phyloP scores from a whole-genome alignment of 2,888 invertebrate species.

The Lithosia quadra region DNA sequence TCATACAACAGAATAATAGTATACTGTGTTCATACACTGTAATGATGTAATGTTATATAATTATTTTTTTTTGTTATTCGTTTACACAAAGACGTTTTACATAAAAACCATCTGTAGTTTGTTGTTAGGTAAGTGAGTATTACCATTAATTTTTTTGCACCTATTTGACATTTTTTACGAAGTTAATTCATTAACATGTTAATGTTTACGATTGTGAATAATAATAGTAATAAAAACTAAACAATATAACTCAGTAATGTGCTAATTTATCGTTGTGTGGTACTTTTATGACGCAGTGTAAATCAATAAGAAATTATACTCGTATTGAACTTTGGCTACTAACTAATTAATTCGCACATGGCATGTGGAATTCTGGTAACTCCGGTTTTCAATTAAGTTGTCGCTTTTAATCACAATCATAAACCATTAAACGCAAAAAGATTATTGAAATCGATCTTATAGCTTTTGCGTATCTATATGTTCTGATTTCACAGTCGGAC shows the following conservation, averaged over 20 bases:
- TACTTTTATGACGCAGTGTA: not conserved
- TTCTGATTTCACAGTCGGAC: too few relatives aligned
- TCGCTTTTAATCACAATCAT: not conserved
- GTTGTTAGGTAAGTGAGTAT: not conserved
- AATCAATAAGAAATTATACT: not conserved
- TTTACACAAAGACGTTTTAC: conserved; percentile 2
- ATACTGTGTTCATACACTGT: too few relatives aligned
- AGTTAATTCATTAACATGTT: not conserved
- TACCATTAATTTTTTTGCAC: not conserved
- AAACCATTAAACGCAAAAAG: too few relatives aligned
- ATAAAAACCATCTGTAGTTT: not conserved
- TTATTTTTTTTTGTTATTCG: not conserved
- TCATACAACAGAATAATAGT: too few relatives aligned
- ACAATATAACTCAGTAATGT: not conserved
- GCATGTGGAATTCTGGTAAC: not conserved
- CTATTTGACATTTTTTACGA: not conserved
- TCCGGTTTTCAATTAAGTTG: not conserved
- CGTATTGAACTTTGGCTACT: not conserved
- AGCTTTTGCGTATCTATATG: too few relatives aligned
- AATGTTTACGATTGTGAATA: not conserved
- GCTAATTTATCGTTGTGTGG: not conserved
- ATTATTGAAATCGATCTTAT: too few relatives aligned
- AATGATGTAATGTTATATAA: not conserved
- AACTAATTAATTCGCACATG: not conserved
- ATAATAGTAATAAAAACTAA: not conserved